Base-by-base conservation (phyloP, 2,113 vertebrate genomes). In the Circaetus cinerascens region DNA sequence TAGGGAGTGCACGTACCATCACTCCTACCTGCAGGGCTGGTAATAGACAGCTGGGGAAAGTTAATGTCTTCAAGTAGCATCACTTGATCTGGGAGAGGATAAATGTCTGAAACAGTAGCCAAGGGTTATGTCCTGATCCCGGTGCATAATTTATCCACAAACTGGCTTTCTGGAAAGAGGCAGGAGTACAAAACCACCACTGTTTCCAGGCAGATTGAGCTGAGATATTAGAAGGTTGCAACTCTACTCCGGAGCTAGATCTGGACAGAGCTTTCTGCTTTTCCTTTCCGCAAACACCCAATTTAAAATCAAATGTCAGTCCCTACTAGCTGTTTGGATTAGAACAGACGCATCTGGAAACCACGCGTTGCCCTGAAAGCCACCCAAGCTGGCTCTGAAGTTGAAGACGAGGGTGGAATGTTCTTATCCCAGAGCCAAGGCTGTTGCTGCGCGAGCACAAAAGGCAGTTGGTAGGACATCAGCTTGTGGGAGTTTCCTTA, bases 391-490 rank as follows among this genome's bases (percentile, higher is more conserved):
- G 95, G 89, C 94, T 95, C 93, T 34, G 66, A 25, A 97, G 87
- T 34, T 87, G 91, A 73, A 94, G 92, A 67, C 36, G 83, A 93
- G 96, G 90, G 94, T 92, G 91, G 95, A 94, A 95, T 89, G 93
- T 92, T 96, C 93, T 93, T 30, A 84, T 93, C 40, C 62, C 41
- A 2, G 84, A 85, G 95, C 96, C 86, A 95, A 95, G 53, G 77
- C 94, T 86, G 92, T 86, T 9, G 4, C 88, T 72, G 69, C 0
- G 30, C 0, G 16, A 96, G 85, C 90, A 95, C 97, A 96, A 97
- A 97, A 97, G 96, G 96, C 96, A 96, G 88, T 75, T 97, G 96
- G 96, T 93, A 50, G 93, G 95, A 97, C 97, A 96, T 95, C 95
- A 95, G 86, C 74, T 79, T 95, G 93, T 95, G 96, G 96, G 93